Conservation (phyloP, 2,797 vertebrate species). For the Hoplostethus atlanticus region DNA sequence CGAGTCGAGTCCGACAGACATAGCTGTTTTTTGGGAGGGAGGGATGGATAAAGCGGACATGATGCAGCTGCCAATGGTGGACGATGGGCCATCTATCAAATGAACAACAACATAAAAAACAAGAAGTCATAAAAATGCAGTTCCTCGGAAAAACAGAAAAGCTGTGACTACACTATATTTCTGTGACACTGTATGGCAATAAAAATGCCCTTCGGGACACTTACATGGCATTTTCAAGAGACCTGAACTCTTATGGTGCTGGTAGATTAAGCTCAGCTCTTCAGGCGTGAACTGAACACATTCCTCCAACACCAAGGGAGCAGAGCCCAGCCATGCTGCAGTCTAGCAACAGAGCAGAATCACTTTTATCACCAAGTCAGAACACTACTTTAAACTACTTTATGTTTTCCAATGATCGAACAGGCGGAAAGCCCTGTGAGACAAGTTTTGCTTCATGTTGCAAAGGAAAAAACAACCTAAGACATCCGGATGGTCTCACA, state of each 20-base stretch:
- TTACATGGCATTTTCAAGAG: conserved; percentile 70
- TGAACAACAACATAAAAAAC: conserved; percentile 1
- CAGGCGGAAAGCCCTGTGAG: too few species aligned
- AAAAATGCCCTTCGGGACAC: conserved; percentile 30
- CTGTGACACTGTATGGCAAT: conserved; percentile 12
- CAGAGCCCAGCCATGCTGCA: conserved; percentile 75
- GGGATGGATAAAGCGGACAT: conserved; percentile 81
- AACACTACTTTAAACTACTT: too few species aligned
- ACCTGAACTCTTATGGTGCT: conserved; percentile 70
- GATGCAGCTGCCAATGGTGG: conserved; percentile 76
- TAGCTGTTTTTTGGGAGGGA: conserved; percentile 75
- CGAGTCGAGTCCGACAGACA: conserved; percentile 65
- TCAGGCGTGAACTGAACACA: conserved; percentile 68
- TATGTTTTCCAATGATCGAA: too few species aligned
- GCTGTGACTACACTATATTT: not conserved
- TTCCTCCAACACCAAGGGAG: conserved; percentile 71
- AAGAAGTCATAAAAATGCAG: not conserved
- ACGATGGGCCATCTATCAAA: conserved; percentile 65
- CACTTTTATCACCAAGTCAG: not conserved
- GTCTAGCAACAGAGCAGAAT: conserved; percentile 68
- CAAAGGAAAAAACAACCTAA: not conserved
- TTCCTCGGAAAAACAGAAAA: not conserved
- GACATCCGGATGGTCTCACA: not conserved
- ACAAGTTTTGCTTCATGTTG: not conserved
- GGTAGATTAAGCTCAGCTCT: conserved; percentile 67